Evolutionary conservation across 2,888 invertebrate species (phyloP), one percentile per base, ranked within the genome.

Genomic region (Erannis defoliaria): DNA sequence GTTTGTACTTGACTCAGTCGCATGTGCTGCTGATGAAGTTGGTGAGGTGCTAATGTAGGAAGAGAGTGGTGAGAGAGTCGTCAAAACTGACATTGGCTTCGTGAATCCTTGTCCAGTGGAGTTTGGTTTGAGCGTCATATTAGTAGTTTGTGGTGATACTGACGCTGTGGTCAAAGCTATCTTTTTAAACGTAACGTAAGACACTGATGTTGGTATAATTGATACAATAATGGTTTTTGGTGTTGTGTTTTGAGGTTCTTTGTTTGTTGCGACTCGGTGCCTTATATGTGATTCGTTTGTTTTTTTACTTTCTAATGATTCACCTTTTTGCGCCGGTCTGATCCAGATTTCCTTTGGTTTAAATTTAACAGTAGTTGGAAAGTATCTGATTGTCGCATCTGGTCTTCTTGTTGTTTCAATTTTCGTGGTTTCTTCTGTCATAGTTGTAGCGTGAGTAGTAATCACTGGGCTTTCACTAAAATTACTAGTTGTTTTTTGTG

Each of bases 261-360:
- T 57, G 42, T 84, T 85, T 61, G 79, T 82, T 31, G 80, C 76
- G 66, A 74, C 77, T 77, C 78, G 86, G 38, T 77, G 68, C 71
- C 80, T 86, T 35, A 75, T 68, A 63, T 81, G 74, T 31, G 86
- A 83, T 46, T 86, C 78, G 48, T 71, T 68, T 80, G 83, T 85
- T 37, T 90, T 79, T 71, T 90, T 70, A 46, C 56, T 54, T 54
- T 70, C 67, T 64, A 78, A 68, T 57, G 79, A 78, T 85, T 93
- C 92, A 90, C 93, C 92, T 90, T 93, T 93, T 81, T 90, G 90
- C 0, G 91, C 86, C 42, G 93, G 93, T 70, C 80, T 81, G 72
- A 93, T 93, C 93, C 93, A 93, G 75, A 93, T 93, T 74, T 93
- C 93, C 75, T 93, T 93, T n/a, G 89, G 88, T 66, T 90, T 89